Evolutionary conservation across 2,888 invertebrate species (phyloP).

Genomic region (Acleris emargana): DNA sequence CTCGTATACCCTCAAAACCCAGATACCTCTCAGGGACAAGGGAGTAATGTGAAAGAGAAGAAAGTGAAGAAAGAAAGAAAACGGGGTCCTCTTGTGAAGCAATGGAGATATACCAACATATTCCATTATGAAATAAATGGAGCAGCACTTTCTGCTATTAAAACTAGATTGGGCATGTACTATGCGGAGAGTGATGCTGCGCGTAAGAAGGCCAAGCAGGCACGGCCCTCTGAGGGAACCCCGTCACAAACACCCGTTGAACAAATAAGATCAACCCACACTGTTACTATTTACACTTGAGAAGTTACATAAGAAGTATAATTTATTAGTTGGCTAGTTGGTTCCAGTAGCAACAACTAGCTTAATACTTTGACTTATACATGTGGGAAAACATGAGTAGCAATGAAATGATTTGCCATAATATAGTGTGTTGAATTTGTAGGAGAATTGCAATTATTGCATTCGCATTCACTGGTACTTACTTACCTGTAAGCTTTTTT

Average conservation of each 20-base stretch:
- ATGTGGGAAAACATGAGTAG: not conserved
- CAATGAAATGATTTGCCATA: not conserved
- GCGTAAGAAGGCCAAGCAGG: conserved; percentile 74
- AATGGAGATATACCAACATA: conserved; percentile 83
- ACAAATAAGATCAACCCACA: conserved; percentile 70
- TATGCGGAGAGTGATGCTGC: conserved; percentile 80
- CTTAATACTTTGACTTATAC: conserved; percentile 1
- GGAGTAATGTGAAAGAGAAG: conserved; percentile 52
- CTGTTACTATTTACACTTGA: conserved; percentile 71
- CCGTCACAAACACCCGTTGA: conserved; percentile 65
- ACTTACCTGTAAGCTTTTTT: too few species aligned
- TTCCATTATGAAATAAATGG: conserved; percentile 84
- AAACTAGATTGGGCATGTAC: conserved; percentile 79
- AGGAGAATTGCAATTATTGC: too few species aligned
- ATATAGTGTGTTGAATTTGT: too few species aligned
- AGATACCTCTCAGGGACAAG: conserved; percentile 50
- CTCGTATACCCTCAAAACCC: conserved; percentile 51
- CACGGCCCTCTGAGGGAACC: conserved; percentile 60
- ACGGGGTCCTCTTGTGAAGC: conserved; percentile 78
- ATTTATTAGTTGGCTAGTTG: conserved; percentile 1
- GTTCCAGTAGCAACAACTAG: not conserved
- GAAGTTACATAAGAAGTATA: not conserved
- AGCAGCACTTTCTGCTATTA: conserved; percentile 79
- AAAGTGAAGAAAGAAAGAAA: conserved; percentile 74
- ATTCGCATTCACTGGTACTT: too few species aligned